These are phyloP conservation scores for Bombyx huttoni DNA, from an alignment of 2,888 invertebrate genomes.

Conservation along the genomic window DNA sequence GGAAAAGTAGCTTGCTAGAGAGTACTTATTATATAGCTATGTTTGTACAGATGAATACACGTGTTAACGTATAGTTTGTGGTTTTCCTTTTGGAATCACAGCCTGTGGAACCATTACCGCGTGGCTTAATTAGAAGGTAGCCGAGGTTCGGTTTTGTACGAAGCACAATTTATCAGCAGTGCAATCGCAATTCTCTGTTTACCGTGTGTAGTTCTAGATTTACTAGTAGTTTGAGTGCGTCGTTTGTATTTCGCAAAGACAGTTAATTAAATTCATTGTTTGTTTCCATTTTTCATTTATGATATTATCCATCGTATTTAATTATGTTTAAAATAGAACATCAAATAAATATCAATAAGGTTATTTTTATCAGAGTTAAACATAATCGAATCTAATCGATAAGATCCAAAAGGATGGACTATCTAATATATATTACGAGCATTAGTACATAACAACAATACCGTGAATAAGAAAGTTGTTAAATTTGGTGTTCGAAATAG, in stretches of 20 bases:
- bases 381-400: no score
- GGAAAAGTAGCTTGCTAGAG: background rate
- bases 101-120: constrained; percentile 30
- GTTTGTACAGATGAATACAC: constrained; percentile 19
- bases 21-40: constrained; percentile 37
- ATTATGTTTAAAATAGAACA: no score
- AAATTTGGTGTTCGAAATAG: background rate
- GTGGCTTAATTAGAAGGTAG: constrained; percentile 39
- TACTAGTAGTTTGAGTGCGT: background rate
- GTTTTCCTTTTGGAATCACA: constrained; percentile 38
- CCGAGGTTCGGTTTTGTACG: background rate
- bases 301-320: no score
- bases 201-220: background rate
- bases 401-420: no score
- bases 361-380: no score
- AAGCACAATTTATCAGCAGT: background rate
- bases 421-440: no score
- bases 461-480: background rate
- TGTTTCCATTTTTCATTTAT: no score
- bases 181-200: background rate
- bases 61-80: constrained; percentile 26
- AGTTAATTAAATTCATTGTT: background rate
- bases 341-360: no score
- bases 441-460: no score
- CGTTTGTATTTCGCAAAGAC: background rate